Percentiles rank a stretch among this genome's conserved stretches.
Evolutionary conservation across 2,797 vertebrate genomes (phyloP).

Genomic region (Brachymystax lenok): DNA sequence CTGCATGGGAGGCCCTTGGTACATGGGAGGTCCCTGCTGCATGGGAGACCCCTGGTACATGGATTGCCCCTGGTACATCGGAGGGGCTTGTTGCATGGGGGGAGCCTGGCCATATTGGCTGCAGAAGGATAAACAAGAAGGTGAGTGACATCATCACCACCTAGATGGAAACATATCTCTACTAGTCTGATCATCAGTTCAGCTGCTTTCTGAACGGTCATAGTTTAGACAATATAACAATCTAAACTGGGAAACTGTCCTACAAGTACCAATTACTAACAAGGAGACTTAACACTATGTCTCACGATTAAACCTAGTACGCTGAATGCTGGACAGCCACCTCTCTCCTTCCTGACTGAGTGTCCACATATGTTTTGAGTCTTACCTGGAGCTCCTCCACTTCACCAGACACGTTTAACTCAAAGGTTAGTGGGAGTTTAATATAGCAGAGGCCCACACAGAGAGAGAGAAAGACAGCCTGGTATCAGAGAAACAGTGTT

Average conservation of each 20-base stretch:
- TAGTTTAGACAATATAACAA: neutral
- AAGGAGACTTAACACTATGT: neutral
- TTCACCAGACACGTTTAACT: constrained; percentile 32
- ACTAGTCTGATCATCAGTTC: neutral
- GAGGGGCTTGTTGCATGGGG: constrained; percentile 44
- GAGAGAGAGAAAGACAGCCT: constrained; percentile 24
- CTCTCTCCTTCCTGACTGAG: constrained; percentile 8
- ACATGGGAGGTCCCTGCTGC: neutral
- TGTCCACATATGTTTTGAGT: constrained; percentile 3
- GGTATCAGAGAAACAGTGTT: constrained; percentile 45
- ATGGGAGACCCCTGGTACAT: constrained; percentile 33
- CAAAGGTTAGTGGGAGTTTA: constrained; percentile 45
- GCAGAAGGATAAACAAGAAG: constrained; percentile 18
- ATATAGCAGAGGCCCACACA: constrained; percentile 30
- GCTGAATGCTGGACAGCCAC: neutral
- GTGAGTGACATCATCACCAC: constrained; percentile 14
- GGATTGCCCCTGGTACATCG: constrained; percentile 24
- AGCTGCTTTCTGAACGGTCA: neutral
- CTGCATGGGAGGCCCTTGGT: constrained; percentile 5
- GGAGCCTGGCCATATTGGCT: constrained; percentile 63
- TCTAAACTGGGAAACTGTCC: neutral
- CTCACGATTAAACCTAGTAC: neutral
- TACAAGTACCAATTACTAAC: neutral
- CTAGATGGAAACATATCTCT: neutral
- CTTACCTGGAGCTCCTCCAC: constrained; percentile 41